A percentile compares a stretch with the other conserved stretches of the same genome.
phyloP scores from a whole-genome alignment of 2,113 vertebrate species.

The Tursiops truncatus region DNA sequence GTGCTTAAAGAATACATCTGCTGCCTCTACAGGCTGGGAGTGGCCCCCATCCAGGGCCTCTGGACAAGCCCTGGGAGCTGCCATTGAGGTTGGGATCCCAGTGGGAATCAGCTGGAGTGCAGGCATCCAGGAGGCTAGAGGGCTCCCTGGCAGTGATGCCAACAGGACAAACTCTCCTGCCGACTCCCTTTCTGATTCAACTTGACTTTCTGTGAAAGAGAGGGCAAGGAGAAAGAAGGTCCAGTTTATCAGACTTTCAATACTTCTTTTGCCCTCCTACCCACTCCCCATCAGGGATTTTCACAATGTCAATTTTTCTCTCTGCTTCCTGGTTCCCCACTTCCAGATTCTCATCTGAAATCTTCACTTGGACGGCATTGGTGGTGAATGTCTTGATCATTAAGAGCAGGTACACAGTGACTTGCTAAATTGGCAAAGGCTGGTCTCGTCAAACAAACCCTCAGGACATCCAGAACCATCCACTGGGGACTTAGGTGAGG shows the following conservation, averaged over 20 bases:
- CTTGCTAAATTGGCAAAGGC: background rate
- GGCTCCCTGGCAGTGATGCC: background rate
- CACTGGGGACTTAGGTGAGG: background rate
- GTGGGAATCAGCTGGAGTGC: background rate
- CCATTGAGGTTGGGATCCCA: background rate
- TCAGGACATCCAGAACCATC: background rate
- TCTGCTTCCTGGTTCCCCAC: background rate
- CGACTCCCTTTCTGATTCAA: background rate
- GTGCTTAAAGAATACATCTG: background rate
- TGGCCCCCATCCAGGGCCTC: background rate
- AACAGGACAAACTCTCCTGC: background rate
- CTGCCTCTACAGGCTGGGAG: background rate
- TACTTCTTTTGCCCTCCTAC: background rate
- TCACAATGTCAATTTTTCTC: background rate
- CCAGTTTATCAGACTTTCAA: background rate
- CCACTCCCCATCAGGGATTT: background rate
- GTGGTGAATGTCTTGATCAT: conserved; percentile 46
- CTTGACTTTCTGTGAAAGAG: background rate
- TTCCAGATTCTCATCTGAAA: background rate
- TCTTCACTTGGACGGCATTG: background rate
- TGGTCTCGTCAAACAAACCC: background rate
- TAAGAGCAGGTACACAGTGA: conserved; percentile 43
- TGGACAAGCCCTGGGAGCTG: background rate
- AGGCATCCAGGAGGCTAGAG: background rate
- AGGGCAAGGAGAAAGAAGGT: background rate